Percentiles rank a stretch among this genome's conserved stretches.
phyloP scores from a whole-genome alignment of 2,113 vertebrate genomes.

The Tragulus kanchil region DNA sequence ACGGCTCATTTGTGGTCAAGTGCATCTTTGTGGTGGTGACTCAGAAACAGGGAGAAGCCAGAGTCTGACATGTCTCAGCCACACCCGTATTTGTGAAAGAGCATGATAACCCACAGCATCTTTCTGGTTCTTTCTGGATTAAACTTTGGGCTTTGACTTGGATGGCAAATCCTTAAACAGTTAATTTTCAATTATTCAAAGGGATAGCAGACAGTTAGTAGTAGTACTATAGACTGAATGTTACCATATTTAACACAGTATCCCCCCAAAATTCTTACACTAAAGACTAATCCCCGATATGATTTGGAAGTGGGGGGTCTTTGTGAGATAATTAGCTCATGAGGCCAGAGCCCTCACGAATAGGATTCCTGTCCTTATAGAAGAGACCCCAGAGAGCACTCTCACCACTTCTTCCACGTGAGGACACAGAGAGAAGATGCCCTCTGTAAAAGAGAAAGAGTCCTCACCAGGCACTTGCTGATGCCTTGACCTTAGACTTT shows the following conservation, averaged over 20 bases:
- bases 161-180: not conserved
- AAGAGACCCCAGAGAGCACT: not conserved
- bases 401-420: not conserved
- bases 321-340: not conserved
- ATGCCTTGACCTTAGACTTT: not conserved
- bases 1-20: not conserved
- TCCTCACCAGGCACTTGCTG: not conserved
- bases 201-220: not conserved
- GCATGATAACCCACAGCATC: not conserved
- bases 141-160: not conserved
- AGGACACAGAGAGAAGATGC: not conserved
- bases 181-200: not conserved
- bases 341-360: not conserved
- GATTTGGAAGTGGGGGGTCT: not conserved
- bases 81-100: not conserved
- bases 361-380: not conserved
- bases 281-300: not conserved
- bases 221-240: too few relatives aligned
- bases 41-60: slow-evolving; percentile 42
- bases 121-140: not conserved
- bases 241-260: not conserved
- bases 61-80: not conserved
- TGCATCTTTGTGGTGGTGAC: not conserved
- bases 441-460: not conserved
- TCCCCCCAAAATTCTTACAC: not conserved